Percentiles rank a stretch among this genome's conserved stretches.
phyloP scores from a whole-genome alignment of 2,888 invertebrate species.

The Timema podura region DNA sequence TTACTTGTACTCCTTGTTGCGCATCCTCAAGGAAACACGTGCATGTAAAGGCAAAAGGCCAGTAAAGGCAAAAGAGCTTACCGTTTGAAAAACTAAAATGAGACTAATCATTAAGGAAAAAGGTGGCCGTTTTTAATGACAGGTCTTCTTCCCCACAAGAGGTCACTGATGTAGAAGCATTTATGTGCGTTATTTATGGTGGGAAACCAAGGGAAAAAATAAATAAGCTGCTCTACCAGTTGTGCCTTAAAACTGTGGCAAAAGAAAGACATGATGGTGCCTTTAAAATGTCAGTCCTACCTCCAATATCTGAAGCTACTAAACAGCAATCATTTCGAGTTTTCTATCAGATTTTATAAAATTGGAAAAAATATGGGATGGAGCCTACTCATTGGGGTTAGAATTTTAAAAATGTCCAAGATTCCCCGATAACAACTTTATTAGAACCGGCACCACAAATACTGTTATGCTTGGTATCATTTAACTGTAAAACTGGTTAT shows the following conservation, averaged over 20 bases:
- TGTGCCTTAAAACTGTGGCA: not conserved
- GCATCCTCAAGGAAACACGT: not conserved
- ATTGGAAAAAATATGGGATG: not conserved
- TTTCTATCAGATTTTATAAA: not conserved
- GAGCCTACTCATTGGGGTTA: not conserved
- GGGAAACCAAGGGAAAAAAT: not conserved
- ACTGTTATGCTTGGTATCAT: not conserved
- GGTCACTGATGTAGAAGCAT: not conserved
- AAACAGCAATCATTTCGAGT: not conserved
- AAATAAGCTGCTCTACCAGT: not conserved
- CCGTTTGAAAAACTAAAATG: not conserved
- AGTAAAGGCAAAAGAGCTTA: not conserved
- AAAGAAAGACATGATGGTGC: not conserved
- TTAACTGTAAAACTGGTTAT: not conserved
- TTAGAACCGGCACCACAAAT: not conserved
- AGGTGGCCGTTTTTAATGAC: not conserved
- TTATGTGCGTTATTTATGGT: constrained; percentile 13
- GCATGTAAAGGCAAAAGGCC: not conserved
- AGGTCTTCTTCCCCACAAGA: not conserved
- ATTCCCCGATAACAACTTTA: not conserved
- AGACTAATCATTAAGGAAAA: not conserved
- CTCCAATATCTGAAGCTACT: constrained; percentile 1
- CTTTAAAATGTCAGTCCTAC: not conserved
- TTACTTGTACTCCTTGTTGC: not conserved
- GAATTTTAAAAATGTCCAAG: not conserved